These are phyloP conservation scores for Podargus strigoides DNA, from an alignment of 2,797 vertebrate genomes.

Conservation along the genomic window DNA sequence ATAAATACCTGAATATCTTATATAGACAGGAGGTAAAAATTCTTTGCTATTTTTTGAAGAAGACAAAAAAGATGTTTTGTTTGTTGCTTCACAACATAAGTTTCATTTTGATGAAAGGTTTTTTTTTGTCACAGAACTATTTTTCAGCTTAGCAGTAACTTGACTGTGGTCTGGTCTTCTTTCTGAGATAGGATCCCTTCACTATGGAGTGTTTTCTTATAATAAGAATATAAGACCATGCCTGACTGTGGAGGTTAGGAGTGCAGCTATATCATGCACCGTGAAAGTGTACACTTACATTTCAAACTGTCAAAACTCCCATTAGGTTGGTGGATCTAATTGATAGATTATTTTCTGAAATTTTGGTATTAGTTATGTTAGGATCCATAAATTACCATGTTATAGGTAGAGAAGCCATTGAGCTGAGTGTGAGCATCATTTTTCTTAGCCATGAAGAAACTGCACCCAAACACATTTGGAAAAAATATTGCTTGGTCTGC, in stretches of 20 bases:
- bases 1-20: neutral
- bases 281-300: neutral
- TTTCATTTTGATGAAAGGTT: neutral
- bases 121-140: neutral
- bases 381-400: neutral
- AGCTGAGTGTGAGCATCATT: neutral
- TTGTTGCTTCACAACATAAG: neutral
- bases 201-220: neutral
- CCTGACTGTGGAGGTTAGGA: neutral
- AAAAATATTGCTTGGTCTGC: neutral
- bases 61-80: rapidly evolving
- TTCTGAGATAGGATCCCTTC: neutral
- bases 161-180: neutral
- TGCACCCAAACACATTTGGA: neutral
- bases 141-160: neutral
- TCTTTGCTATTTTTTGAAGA: neutral
- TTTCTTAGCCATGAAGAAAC: neutral
- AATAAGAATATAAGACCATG: neutral
- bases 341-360: neutral
- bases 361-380: neutral
- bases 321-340: neutral
- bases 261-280: neutral
- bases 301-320: neutral
- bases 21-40: neutral
- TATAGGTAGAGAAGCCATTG: neutral